phyloP scores from a whole-genome alignment of 1,140 invertebrate species.

The Micrasema minimum region DNA sequence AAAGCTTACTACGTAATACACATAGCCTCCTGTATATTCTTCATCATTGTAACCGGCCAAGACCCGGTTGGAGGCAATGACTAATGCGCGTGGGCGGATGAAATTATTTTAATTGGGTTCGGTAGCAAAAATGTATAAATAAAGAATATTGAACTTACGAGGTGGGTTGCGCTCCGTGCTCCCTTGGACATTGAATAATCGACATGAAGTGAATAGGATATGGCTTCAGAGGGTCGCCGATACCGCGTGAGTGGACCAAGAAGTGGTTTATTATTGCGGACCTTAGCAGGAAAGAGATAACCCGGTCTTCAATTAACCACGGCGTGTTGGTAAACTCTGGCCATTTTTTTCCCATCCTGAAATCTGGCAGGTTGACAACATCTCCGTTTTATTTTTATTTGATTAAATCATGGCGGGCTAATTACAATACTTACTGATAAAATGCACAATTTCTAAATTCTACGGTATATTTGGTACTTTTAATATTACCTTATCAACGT shows the following conservation, averaged over 20 bases:
- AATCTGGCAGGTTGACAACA: not conserved
- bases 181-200: slow-evolving; percentile 49
- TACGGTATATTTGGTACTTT: no score
- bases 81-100: slow-evolving; percentile 63
- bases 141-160: slow-evolving; percentile 53
- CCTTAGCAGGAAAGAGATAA: not conserved
- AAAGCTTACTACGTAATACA: no score
- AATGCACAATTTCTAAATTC: no score
- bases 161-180: slow-evolving; percentile 37
- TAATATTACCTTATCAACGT: no score
- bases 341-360: not conserved
- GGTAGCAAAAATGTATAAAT: slow-evolving; percentile 61
- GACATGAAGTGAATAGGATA: slow-evolving; percentile 32
- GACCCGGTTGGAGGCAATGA: slow-evolving; percentile 52
- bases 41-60: no score
- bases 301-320: not conserved
- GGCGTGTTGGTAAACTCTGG: not conserved
- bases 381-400: not conserved
- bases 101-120: slow-evolving; percentile 69
- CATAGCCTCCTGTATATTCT: no score
- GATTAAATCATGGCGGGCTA: no score
- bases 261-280: not conserved
- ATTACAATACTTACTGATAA: no score
- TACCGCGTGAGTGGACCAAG: slow-evolving; percentile 3
- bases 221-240: slow-evolving; percentile 26